phyloP scores from a whole-genome alignment of 1,140 invertebrate genomes.

The Caenorhabditis briggsae region DNA sequence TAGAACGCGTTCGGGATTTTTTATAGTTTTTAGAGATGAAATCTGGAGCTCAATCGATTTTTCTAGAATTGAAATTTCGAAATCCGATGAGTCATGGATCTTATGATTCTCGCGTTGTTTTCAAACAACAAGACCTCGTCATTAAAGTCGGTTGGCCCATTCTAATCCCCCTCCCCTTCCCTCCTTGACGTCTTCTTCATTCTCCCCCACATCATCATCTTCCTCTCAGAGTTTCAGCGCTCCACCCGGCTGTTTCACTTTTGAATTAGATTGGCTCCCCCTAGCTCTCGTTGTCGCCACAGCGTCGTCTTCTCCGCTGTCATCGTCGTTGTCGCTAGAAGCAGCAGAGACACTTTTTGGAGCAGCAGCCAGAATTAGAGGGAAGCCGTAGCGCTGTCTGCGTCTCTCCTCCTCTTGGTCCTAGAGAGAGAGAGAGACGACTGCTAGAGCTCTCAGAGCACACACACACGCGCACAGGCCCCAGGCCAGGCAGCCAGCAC shows the following conservation, averaged over 20 bases:
- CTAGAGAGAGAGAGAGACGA: not conserved
- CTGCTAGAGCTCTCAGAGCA: not conserved
- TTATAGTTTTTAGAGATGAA: too few species aligned
- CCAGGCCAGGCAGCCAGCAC: too few species aligned
- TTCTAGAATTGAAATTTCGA: not conserved
- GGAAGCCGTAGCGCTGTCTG: not conserved
- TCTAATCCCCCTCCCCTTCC: not conserved
- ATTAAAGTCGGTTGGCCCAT: not conserved
- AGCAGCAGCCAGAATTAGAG: not conserved
- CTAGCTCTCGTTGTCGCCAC: not conserved
- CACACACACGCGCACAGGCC: too few species aligned
- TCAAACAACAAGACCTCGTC: not conserved
- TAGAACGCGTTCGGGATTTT: not conserved
- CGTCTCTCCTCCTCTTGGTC: not conserved
- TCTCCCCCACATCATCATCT: not conserved
- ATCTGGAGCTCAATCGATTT: not conserved
- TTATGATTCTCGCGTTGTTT: not conserved
- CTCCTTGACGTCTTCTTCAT: not conserved
- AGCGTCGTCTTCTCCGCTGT: not conserved
- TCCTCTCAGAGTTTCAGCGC: not conserved
- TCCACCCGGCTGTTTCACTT: slow-evolving; percentile 38
- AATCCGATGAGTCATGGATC: slow-evolving; percentile 24
- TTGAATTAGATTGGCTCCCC: slow-evolving; percentile 49
- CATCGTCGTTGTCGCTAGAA: too few species aligned
- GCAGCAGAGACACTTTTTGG: slow-evolving; percentile 29